phyloP scores from a whole-genome alignment of 2,888 invertebrate species.

The Beris chalybata region DNA sequence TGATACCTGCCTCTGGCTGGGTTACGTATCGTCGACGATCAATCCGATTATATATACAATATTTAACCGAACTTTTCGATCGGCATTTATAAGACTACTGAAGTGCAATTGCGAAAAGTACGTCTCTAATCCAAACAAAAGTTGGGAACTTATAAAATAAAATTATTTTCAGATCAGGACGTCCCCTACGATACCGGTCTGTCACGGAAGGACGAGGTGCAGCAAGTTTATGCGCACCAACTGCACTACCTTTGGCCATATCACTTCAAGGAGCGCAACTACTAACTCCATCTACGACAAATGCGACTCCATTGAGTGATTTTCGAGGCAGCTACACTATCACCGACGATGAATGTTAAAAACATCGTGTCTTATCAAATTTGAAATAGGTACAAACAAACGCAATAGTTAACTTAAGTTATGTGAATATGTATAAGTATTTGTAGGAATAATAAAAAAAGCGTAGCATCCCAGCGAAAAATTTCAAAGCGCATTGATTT shows the following conservation, averaged over 20 bases:
- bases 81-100: slow-evolving; percentile 77
- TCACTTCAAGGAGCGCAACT: slow-evolving; percentile 68
- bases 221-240: slow-evolving; percentile 70
- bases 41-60: slow-evolving; percentile 94
- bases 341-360: slow-evolving; percentile 28
- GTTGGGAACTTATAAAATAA: background rate
- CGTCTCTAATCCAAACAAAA: slow-evolving; percentile 36
- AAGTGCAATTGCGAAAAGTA: slow-evolving; percentile 77
- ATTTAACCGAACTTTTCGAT: slow-evolving; percentile 87
- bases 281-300: slow-evolving; percentile 52
- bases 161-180: slow-evolving; percentile 63
- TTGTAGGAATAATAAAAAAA: too few relatives aligned
- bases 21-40: slow-evolving; percentile 89
- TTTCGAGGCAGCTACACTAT: slow-evolving; percentile 50
- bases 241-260: slow-evolving; percentile 74
- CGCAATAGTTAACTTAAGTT: too few relatives aligned
- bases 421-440: too few relatives aligned
- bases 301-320: slow-evolving; percentile 54
- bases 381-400: too few relatives aligned
- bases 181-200: slow-evolving; percentile 70
- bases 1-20: slow-evolving; percentile 86
- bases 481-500: too few relatives aligned
- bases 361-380: background rate
- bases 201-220: slow-evolving; percentile 71
- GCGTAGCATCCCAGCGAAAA: too few relatives aligned